phyloP scores from a whole-genome alignment of 2,888 invertebrate genomes.

The Agrenia bidenticulata region DNA sequence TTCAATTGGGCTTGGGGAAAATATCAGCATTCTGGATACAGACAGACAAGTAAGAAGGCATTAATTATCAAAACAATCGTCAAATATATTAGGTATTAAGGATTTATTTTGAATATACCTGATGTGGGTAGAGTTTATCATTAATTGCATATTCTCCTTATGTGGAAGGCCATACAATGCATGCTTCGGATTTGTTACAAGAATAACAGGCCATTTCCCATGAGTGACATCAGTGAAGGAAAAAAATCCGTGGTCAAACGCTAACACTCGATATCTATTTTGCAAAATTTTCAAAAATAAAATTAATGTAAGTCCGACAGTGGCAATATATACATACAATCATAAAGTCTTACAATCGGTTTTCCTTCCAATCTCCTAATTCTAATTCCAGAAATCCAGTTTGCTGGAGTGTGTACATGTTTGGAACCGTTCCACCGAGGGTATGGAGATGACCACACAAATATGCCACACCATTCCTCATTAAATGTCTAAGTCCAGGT shows the following conservation, averaged over 20 bases:
- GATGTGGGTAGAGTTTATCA: conserved; percentile 73
- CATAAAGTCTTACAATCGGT: conserved; percentile 67
- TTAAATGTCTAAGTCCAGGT: conserved; percentile 62
- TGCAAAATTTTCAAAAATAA: conserved; percentile 10
- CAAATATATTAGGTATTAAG: too few relatives aligned
- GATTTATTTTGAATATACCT: conserved; percentile 61
- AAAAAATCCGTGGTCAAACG: conserved; percentile 85
- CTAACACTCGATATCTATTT: conserved; percentile 73
- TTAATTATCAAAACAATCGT: too few relatives aligned
- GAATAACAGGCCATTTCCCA: conserved; percentile 75
- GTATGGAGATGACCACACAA: conserved; percentile 89
- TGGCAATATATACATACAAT: too few relatives aligned
- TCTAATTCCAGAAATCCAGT: conserved; percentile 83
- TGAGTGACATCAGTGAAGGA: conserved; percentile 78
- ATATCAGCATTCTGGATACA: conserved; percentile 69
- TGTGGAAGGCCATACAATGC: conserved; percentile 70
- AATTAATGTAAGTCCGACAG: background rate
- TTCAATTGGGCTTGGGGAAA: conserved; percentile 68
- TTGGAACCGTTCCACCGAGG: conserved; percentile 70
- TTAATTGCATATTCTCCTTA: conserved; percentile 70
- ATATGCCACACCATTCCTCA: conserved; percentile 68
- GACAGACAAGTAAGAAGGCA: background rate
- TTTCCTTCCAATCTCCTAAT: conserved; percentile 89
- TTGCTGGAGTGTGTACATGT: conserved; percentile 84
- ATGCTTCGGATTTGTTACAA: conserved; percentile 90